These are phyloP conservation scores for Cydia strobilella DNA, from an alignment of 1,140 invertebrate species.

Conservation along the genomic window DNA sequence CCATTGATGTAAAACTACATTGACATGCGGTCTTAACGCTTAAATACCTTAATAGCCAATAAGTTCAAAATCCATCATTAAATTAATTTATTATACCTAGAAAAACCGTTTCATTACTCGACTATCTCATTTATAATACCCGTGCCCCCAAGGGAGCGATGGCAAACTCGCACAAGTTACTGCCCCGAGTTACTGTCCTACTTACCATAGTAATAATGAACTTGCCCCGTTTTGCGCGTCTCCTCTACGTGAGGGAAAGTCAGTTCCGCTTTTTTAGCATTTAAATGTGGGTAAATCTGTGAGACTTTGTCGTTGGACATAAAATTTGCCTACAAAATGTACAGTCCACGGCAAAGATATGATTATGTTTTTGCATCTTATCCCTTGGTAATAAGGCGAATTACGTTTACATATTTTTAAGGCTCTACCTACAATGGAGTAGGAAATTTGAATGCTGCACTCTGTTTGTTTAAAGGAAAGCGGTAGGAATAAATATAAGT, in stretches of 20 bases:
- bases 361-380: background rate
- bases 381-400: constrained; percentile 1
- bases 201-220: constrained; percentile 47
- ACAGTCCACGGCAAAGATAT: background rate
- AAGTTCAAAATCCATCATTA: too few species aligned
- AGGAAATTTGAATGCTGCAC: background rate
- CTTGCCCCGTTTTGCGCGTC: constrained; percentile 37
- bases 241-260: constrained; percentile 31
- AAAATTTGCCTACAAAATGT: background rate
- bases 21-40: too few species aligned
- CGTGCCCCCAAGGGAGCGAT: constrained; percentile 35
- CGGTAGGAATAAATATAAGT: background rate
- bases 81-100: background rate
- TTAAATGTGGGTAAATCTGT: constrained; percentile 21
- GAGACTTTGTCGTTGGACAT: background rate
- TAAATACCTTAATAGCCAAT: too few species aligned
- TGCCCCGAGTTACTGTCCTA: constrained; percentile 35
- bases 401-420: background rate
- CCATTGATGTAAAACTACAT: too few species aligned
- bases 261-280: constrained; percentile 26
- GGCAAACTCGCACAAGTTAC: constrained; percentile 36
- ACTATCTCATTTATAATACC: constrained; percentile 31
- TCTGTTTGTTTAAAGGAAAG: background rate
- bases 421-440: too few species aligned
- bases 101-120: constrained; percentile 4